These are phyloP conservation scores for Macrosteles quadrilineatus DNA, from an alignment of 1,140 invertebrate genomes.

Conservation along the genomic window DNA sequence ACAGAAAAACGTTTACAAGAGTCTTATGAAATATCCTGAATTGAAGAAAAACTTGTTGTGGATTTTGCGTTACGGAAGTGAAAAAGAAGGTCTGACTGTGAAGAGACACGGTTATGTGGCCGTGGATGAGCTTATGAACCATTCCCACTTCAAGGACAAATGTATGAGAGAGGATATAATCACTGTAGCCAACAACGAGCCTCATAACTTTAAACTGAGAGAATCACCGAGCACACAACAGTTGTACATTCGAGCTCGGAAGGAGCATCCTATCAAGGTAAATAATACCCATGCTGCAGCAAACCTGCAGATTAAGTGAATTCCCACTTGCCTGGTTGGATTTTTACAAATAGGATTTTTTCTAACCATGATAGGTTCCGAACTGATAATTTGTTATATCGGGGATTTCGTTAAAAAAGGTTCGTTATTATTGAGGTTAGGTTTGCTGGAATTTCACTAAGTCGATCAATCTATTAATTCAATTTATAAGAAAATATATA, in stretches of 20 bases:
- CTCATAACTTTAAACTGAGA: background rate
- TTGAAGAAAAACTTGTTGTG: slow-evolving; percentile 3
- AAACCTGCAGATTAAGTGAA: too few relatives aligned
- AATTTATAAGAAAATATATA: too few relatives aligned
- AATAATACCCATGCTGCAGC: too few relatives aligned
- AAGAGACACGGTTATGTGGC: background rate
- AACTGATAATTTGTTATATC: too few relatives aligned
- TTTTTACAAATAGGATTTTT: too few relatives aligned
- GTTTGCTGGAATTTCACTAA: too few relatives aligned
- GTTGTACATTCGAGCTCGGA: background rate
- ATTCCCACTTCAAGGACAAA: slow-evolving; percentile 6
- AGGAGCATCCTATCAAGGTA: slow-evolving; percentile 22
- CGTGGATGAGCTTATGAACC: background rate
- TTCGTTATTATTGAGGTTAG: too few relatives aligned
- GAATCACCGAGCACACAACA: background rate
- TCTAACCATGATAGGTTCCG: too few relatives aligned
- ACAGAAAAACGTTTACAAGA: background rate
- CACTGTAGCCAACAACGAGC: slow-evolving; percentile 1
- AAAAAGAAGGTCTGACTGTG: background rate
- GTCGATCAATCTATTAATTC: too few relatives aligned
- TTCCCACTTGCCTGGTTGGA: too few relatives aligned
- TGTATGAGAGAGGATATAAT: slow-evolving; percentile 11
- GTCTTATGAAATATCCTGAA: slow-evolving; percentile 12
- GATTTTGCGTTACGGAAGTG: slow-evolving; percentile 10
- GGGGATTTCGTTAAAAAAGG: too few relatives aligned